Evolutionary conservation across 2,113 vertebrate species (phyloP), one percentile per base, ranked within the genome.

Genomic region (Myxocyprinus asiaticus): DNA sequence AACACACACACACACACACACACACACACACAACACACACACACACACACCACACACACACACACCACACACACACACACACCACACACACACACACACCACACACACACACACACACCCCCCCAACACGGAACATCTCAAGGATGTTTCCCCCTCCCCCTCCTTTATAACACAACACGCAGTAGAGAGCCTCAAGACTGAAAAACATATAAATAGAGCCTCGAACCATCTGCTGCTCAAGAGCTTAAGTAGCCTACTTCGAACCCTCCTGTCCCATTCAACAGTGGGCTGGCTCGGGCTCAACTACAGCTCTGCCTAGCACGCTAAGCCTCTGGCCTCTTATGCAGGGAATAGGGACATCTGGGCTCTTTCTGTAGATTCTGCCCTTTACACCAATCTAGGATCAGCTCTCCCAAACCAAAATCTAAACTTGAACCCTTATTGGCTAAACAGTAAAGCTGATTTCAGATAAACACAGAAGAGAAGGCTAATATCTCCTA

Each of bases 241-340:
- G 80, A 86, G 86, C 79, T 88, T 88, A 86, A 85, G 82, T 77
- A 84, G 81, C 56, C 45, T 69, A 56, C 70, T 84, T 81, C 85
- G 86, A 86, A 62, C 45, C 88, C 83, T 83, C 33, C 45, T 64
- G 73, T 66, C 74, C n/a, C 48, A 81, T 70, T 81, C 53, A 81
- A 22, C 9, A 1, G 33, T 48, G 4, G 73, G 15, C 78, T 62
- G 82, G 72, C 80, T 45, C 43, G 56, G 48, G 58, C 68, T 68
- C 51, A 65, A 58, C 48, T 58, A 53, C 63, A 69, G 43, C 75
- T 79, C 42, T 10, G 66, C 68, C 43, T 61, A 68, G 63, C 73
- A 82, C 65, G 80, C 83, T 64, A 62, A 76, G 51, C 42, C 33
- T 73, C 53, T 70, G 65, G 78, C 66, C 68, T 64, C 42, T 17